A percentile compares a stretch with the other conserved stretches of the same genome.
Evolutionary conservation across 1,140 invertebrate species (phyloP).

Genomic region (Drosophila aff.): DNA sequence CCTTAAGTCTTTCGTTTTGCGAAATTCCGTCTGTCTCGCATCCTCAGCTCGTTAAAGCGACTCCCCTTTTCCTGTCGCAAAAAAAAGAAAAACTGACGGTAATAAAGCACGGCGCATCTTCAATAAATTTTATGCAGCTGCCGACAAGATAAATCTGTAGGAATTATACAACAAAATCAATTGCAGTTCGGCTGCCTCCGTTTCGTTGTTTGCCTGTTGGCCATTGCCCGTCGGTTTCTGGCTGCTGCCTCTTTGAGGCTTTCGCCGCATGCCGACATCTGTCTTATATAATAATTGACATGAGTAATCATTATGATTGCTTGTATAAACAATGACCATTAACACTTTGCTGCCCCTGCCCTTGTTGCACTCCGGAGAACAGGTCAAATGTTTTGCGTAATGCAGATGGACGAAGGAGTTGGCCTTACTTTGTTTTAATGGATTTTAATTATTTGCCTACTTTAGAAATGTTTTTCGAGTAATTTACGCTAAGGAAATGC

Average conservation of each 20-base stretch:
- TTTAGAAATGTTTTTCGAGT: neutral
- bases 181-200: slow-evolving; percentile 52
- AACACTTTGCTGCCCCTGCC: slow-evolving; percentile 43
- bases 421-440: neutral
- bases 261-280: slow-evolving; percentile 58
- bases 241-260: slow-evolving; percentile 56
- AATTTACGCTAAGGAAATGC: neutral
- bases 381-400: slow-evolving; percentile 38
- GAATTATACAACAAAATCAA: slow-evolving; percentile 80
- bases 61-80: slow-evolving; percentile 5
- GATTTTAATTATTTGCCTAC: neutral
- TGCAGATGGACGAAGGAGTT: neutral
- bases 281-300: slow-evolving; percentile 76
- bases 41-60: slow-evolving; percentile 51
- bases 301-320: slow-evolving; percentile 63
- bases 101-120: slow-evolving; percentile 72
- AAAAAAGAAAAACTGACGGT: slow-evolving; percentile 13
- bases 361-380: slow-evolving; percentile 17
- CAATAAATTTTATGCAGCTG: slow-evolving; percentile 76
- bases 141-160: slow-evolving; percentile 70
- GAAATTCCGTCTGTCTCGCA: slow-evolving; percentile 53
- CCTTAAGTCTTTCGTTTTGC: slow-evolving; percentile 67
- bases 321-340: slow-evolving; percentile 59
- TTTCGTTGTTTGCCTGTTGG: slow-evolving; percentile 34
- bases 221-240: slow-evolving; percentile 9